phyloP scores from a whole-genome alignment of 2,797 vertebrate species.

The Avahi laniger region DNA sequence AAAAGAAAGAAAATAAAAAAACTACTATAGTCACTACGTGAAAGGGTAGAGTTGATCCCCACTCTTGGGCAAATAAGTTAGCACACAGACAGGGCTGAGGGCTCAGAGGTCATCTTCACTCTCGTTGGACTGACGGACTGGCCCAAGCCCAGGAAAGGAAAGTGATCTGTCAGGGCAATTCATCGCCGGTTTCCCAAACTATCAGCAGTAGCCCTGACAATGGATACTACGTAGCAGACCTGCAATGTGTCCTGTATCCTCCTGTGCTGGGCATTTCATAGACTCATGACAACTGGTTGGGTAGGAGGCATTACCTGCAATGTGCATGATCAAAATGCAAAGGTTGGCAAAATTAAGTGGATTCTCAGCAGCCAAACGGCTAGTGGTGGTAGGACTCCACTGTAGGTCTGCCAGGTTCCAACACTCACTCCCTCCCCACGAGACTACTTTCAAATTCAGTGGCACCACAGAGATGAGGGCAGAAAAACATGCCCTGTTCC shows the following conservation, averaged over 20 bases:
- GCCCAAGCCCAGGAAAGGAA: background rate
- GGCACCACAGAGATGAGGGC: background rate
- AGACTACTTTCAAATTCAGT: background rate
- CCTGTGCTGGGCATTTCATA: fast-evolving
- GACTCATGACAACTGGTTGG: background rate
- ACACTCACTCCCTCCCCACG: fast-evolving
- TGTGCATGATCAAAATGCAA: fast-evolving
- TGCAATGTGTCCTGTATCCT: fast-evolving
- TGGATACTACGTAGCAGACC: no score
- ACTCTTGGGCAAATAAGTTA: background rate
- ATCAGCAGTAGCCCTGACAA: background rate
- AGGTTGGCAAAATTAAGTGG: background rate
- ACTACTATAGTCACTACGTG: background rate
- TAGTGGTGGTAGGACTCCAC: fast-evolving
- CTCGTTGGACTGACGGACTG: background rate
- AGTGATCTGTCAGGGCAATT: no score
- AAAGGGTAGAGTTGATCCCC: background rate
- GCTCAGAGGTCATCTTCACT: background rate
- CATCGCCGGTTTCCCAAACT: background rate
- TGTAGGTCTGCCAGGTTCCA: background rate
- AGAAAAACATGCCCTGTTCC: background rate
- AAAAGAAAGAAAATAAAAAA: background rate
- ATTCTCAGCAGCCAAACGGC: background rate
- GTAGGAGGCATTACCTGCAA: background rate
- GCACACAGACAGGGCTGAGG: background rate